Conservation (phyloP, 2,113 vertebrate genomes). For the Craseonycteris thonglongyai region DNA sequence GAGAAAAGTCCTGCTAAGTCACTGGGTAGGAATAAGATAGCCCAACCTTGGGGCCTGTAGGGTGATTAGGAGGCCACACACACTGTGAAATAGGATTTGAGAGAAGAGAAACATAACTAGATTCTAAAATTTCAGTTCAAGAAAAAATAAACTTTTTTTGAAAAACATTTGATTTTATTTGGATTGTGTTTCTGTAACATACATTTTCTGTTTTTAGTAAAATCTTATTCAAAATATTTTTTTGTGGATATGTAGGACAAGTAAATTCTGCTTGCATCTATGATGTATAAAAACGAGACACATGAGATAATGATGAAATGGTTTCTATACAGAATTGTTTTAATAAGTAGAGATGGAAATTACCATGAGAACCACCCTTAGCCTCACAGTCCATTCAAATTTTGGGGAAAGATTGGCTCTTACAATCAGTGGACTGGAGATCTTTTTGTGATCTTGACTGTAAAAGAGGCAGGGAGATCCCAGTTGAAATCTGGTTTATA, state of each 20-base stretch:
- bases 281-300: neutral
- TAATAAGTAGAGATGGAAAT: neutral
- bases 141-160: neutral
- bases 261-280: neutral
- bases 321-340: neutral
- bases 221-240: neutral
- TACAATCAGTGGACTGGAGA: neutral
- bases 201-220: neutral
- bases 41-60: neutral
- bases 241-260: neutral
- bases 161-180: neutral
- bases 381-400: neutral
- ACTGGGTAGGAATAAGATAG: neutral
- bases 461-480: neutral
- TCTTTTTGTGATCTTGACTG: neutral
- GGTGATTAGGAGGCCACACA: neutral
- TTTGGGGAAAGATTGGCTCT: neutral
- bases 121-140: neutral
- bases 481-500: neutral
- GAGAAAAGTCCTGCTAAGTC: neutral
- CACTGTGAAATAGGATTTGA: neutral
- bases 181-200: neutral
- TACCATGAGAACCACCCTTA: neutral
- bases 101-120: neutral
- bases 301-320: neutral